These are phyloP conservation scores for Rhyacophila brunnea DNA, from an alignment of 1,140 invertebrate species.

Conservation along the genomic window DNA sequence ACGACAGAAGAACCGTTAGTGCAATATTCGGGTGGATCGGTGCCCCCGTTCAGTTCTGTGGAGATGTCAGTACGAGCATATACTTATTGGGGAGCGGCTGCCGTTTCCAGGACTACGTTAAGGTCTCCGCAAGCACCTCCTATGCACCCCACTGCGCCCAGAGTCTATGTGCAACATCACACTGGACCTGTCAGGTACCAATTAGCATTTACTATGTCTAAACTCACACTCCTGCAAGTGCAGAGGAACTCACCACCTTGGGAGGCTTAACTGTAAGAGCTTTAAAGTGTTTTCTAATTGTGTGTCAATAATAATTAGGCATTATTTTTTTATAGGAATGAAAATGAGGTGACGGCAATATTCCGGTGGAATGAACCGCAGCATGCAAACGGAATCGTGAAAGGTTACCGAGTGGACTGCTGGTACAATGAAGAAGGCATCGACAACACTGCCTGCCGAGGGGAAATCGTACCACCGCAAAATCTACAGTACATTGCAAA, in stretches of 20 bases:
- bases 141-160: conserved; percentile 64
- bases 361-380: conserved; percentile 78
- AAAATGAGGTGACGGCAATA: conserved; percentile 53
- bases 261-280: too few species aligned
- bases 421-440: conserved; percentile 54
- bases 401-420: conserved; percentile 69
- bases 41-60: conserved; percentile 67
- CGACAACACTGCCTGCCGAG: conserved; percentile 38
- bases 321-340: conserved; percentile 36
- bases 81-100: conserved; percentile 80
- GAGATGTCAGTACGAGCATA: conserved; percentile 73
- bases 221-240: too few species aligned
- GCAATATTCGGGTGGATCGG: conserved; percentile 44
- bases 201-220: too few species aligned
- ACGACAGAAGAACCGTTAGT: conserved; percentile 50
- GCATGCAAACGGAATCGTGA: conserved; percentile 70
- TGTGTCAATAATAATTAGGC: too few species aligned
- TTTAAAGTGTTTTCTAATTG: too few species aligned
- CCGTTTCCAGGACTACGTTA: conserved; percentile 56
- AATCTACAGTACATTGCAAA: conserved; percentile 57
- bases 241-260: too few species aligned
- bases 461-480: conserved; percentile 36
- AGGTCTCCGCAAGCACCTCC: conserved; percentile 72
- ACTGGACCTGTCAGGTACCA: conserved; percentile 37
- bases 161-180: conserved; percentile 64